Conservation (phyloP, 1,140 invertebrate genomes). For the Bombyx mandarina region DNA sequence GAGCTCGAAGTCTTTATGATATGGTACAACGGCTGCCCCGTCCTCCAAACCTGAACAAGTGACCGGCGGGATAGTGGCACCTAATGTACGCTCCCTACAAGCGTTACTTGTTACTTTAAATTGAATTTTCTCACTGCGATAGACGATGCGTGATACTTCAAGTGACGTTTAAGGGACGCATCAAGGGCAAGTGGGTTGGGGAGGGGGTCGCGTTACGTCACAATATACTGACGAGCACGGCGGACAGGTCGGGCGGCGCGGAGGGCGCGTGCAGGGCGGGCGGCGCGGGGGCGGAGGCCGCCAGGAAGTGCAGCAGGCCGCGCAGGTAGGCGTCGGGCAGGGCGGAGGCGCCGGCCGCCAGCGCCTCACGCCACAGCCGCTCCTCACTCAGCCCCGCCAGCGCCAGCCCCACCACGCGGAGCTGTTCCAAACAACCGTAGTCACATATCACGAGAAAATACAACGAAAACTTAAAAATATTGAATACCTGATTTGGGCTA, state of each 20-base stretch:
- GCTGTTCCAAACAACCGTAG: slow-evolving; percentile 22
- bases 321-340: slow-evolving; percentile 91
- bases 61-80: too few species aligned
- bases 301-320: slow-evolving; percentile 93
- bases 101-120: too few species aligned
- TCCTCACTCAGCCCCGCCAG: slow-evolving; percentile 90
- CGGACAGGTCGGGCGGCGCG: slow-evolving; percentile 29
- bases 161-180: too few species aligned
- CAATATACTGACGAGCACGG: slow-evolving; percentile 28
- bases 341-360: slow-evolving; percentile 86
- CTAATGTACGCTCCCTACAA: too few species aligned
- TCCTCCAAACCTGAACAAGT: background rate
- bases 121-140: too few species aligned
- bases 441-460: background rate
- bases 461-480: too few species aligned
- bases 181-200: background rate
- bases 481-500: too few species aligned
- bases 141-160: too few species aligned
- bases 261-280: slow-evolving; percentile 17
- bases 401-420: slow-evolving; percentile 90
- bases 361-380: slow-evolving; percentile 81
- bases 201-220: slow-evolving; percentile 18
- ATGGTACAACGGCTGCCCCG: background rate
- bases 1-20: too few species aligned
- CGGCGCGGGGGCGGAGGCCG: slow-evolving; percentile 62